Conservation (phyloP, 1,140 invertebrate genomes). For the Andrena cerasifolii region DNA sequence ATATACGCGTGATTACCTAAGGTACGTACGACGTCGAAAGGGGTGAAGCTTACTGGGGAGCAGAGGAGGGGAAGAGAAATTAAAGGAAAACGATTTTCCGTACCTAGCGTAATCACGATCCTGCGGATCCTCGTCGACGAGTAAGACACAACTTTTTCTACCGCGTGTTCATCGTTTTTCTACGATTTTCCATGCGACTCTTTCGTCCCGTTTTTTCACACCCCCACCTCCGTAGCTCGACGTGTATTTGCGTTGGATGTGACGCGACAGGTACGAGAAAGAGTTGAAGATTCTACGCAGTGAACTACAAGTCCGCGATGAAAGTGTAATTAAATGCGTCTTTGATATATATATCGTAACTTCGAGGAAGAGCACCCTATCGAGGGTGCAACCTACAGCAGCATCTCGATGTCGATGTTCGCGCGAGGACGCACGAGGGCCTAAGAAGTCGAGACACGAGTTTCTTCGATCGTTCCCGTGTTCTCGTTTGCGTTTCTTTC, state of each 20-base stretch:
- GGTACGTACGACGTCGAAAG: conserved; percentile 30
- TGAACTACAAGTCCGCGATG: conserved; percentile 36
- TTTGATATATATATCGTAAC: conserved; percentile 40
- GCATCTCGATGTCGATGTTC: conserved; percentile 60
- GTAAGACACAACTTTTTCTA: conserved; percentile 27
- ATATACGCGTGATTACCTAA: conserved; percentile 54
- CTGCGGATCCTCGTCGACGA: background rate
- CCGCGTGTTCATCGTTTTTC: conserved; percentile 37
- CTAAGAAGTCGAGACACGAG: conserved; percentile 51
- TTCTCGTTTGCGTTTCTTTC: background rate
- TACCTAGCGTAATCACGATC: background rate
- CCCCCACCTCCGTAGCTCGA: background rate
- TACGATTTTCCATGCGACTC: conserved; percentile 23
- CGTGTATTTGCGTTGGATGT: no score
- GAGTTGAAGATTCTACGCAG: background rate
- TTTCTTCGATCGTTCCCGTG: conserved; percentile 11
- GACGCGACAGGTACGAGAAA: conserved; percentile 41
- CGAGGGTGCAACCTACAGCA: conserved; percentile 48
- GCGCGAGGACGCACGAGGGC: conserved; percentile 63
- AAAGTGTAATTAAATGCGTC: conserved; percentile 51
- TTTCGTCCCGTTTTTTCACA: conserved; percentile 19
- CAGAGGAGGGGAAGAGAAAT: background rate
- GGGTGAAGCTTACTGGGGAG: conserved; percentile 15
- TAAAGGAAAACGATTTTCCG: background rate
- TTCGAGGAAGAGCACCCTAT: conserved; percentile 1